These are phyloP conservation scores for Dromiciops gliroides DNA, from an alignment of 2,113 vertebrate species.

Conservation along the genomic window DNA sequence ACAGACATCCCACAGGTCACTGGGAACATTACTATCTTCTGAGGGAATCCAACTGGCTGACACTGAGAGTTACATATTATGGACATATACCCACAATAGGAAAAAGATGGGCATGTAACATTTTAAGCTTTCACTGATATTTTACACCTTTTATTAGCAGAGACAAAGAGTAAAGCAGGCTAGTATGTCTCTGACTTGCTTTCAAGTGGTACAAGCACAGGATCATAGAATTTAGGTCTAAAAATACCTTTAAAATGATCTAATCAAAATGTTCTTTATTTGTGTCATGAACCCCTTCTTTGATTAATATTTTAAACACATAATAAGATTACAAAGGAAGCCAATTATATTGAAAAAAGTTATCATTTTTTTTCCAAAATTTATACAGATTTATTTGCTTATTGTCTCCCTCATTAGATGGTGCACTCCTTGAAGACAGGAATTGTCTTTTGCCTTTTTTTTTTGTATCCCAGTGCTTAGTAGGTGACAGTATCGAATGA, in stretches of 20 bases:
- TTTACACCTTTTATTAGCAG: not conserved
- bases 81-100: not conserved
- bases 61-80: not conserved
- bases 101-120: not conserved
- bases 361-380: not conserved
- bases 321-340: not conserved
- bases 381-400: not conserved
- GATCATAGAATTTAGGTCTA: not conserved
- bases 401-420: not conserved
- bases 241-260: not conserved
- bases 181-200: not conserved
- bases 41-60: not conserved
- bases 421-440: not conserved
- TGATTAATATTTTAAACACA: too few species aligned
- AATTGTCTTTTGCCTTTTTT: not conserved
- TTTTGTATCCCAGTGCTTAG: not conserved
- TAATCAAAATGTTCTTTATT: too few species aligned
- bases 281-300: not conserved
- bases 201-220: not conserved
- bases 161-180: slow-evolving; percentile 6
- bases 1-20: not conserved
- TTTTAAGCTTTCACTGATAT: not conserved
- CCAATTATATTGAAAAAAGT: not conserved
- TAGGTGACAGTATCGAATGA: not conserved
- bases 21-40: not conserved